Evolutionary conservation across 2,888 invertebrate species (phyloP), one percentile per base, ranked within the genome.

Genomic region (Abrostola tripartita): DNA sequence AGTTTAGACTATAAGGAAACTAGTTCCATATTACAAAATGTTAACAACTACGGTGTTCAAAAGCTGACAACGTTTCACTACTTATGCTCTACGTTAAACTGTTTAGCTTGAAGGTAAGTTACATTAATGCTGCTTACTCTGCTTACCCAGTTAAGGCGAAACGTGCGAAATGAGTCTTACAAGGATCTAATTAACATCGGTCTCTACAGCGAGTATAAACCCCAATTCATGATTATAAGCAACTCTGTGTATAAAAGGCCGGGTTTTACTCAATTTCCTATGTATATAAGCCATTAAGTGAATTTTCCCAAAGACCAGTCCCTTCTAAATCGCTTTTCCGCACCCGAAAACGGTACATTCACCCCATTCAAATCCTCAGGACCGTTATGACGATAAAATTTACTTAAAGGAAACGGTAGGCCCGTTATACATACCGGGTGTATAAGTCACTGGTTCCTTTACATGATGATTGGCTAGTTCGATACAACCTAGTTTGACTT

Each of bases 371-470:
- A 74, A 74, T 71, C 61, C 56, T 78, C 51, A 44, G 56, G 50
- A 61, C 71, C 67, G 71, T 67, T 78, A 77, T 60, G 65, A 47
- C 61, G 74, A 76, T 74, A 70, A 78, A 77, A 77, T 64, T 61
- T 51, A 61, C 54, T 61, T 52, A 62, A 66, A 69, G 69, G 66
- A 77, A 75, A 73, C 62, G 65, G 49, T 37, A 36, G 40, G 42
- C 37, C 49, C 50, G 12, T 36, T 57, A 57, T 61, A 64, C 61
- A 62, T 62, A 62, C 42, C 24, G 42, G 54, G 42, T 52, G 51
- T 59, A 41, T 53, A 64, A 61, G 55, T 58, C 49, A 68, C 49
- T 44, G 47, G 51, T 41, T 62, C 62, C 51, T 62, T 62, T 47
- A n/a, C 35, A 10, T 49, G 52, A 37, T 35, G 42, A 61, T 51